phyloP scores from a whole-genome alignment of 2,797 vertebrate species.

The Amphiprion clarkii region DNA sequence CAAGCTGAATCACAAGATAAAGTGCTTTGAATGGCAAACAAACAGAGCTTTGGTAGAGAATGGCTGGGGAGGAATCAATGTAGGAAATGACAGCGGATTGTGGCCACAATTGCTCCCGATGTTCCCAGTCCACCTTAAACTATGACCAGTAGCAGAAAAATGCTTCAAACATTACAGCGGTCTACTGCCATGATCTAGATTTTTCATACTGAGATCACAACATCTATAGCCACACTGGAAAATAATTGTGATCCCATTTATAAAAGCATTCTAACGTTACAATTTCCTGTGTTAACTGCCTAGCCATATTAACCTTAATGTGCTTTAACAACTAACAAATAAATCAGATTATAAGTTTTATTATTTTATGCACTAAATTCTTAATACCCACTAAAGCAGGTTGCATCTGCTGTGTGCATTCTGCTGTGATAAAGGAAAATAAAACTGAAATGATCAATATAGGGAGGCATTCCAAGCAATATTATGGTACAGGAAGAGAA shows the following conservation, averaged over 20 bases:
- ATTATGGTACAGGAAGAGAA: background rate
- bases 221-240: conserved; percentile 4
- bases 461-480: background rate
- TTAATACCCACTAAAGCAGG: background rate
- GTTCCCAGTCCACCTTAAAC: conserved; percentile 54
- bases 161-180: background rate
- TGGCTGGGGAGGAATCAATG: conserved; percentile 53
- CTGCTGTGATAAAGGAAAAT: too few relatives aligned
- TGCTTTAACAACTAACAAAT: background rate
- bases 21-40: conserved; percentile 68
- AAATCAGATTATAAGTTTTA: background rate
- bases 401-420: background rate
- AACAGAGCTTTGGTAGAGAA: conserved; percentile 47
- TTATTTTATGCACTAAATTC: background rate
- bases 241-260: conserved; percentile 2
- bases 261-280: conserved; percentile 11
- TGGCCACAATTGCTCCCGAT: conserved; percentile 34
- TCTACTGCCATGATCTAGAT: background rate
- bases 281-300: background rate
- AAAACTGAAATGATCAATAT: too few relatives aligned
- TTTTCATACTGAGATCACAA: background rate
- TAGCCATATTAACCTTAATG: background rate
- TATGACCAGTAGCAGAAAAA: conserved; percentile 18
- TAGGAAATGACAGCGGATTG: conserved; percentile 34
- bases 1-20: conserved; percentile 65